Conservation (phyloP, 2,113 vertebrate species). For the Chlorodrepanis virens region DNA sequence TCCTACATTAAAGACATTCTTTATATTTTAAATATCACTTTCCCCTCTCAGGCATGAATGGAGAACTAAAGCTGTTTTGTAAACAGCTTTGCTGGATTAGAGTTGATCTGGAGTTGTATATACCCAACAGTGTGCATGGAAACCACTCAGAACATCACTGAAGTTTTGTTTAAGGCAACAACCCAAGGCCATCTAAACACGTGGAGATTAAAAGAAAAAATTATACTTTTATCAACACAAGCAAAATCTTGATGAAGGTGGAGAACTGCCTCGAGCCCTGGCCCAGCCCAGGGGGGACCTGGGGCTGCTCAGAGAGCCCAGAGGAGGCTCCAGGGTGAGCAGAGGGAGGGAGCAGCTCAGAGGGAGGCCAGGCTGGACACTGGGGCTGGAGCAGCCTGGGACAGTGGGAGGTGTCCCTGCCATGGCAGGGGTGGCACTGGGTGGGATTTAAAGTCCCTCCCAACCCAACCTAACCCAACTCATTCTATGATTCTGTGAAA, state of each 20-base stretch:
- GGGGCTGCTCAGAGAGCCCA: not conserved
- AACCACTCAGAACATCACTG: not conserved
- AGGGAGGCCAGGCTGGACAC: not conserved
- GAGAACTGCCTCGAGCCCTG: not conserved
- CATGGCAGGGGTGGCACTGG: accelerated
- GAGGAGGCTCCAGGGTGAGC: not conserved
- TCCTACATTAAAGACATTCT: not conserved
- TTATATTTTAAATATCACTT: not conserved
- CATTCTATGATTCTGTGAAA: not conserved
- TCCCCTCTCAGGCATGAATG: not conserved
- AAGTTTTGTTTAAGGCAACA: not conserved
- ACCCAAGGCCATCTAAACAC: not conserved
- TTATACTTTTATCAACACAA: not conserved
- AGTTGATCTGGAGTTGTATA: not conserved
- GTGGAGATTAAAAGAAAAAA: not conserved
- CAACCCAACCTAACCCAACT: too few relatives aligned
- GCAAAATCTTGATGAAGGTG: not conserved
- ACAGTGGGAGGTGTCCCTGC: not conserved
- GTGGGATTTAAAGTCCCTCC: accelerated
- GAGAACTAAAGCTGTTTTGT: not conserved
- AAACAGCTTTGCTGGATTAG: not conserved
- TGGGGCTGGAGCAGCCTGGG: not conserved
- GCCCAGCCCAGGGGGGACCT: not conserved
- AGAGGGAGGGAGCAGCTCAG: not conserved
- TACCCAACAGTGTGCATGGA: not conserved